Evolutionary conservation across 1,140 invertebrate species (phyloP), one percentile per base, ranked within the genome.

Genomic region (Aplysia californica): DNA sequence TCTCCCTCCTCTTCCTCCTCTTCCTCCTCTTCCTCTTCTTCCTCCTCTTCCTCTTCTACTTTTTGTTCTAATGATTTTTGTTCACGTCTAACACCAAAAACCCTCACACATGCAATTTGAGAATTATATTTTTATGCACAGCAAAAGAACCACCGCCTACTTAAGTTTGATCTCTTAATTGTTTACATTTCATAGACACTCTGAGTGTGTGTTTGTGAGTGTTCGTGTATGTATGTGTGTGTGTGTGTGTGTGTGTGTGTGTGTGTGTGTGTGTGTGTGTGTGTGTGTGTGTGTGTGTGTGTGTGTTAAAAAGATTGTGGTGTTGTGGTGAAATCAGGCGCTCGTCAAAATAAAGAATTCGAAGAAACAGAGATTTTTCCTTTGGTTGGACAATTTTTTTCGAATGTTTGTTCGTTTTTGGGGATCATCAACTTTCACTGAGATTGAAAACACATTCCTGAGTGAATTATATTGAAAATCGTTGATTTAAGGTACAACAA

Each of bases 201-300:
- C n/a, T n/a, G 10, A 50, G 58, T 61, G 23, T 61, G 5, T n/a
- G 5, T 26, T 5, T 55, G 29, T 61, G 31, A n/a, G 29, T 61
- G 15, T 74, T 18, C 20, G 33, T 29, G 31, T 55, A 41, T 61
- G 55, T 29, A 5, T 2, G 29, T 65, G 5, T 59, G 35, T 64
- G 58, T 64, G 71, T 64, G 38, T 74, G 71, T 74, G 20, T 65
- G 58, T 74, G 36, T 74, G 56, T 64, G 20, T 74, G 58, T 64
- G 56, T 74, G 71, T 23, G 35, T 39, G 71, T 39, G 33, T 71
- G 69, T 36, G 56, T 41, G 33, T 41, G 56, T 31, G 71, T 41
- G 56, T 31, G 71, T 64, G 56, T 64, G 71, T 61, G 71, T 74
- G 58, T 59, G 58, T 74, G 71, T 59, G 56, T 64, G 71, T 74